Conservation (phyloP, 2,113 vertebrate genomes). For the Dasyornis broadbenti region DNA sequence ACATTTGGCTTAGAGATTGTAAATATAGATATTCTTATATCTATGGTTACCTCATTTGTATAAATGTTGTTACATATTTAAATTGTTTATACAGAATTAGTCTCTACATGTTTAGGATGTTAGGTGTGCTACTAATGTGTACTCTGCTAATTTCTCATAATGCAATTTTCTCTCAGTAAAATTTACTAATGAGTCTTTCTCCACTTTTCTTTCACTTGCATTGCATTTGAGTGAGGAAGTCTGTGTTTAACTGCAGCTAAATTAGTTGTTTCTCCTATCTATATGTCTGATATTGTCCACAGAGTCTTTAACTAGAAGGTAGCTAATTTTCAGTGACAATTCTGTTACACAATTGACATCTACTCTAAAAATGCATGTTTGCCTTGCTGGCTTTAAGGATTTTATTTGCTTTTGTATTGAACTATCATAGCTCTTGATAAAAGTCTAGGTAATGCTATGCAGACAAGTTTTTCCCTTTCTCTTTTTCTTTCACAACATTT, state of each 20-base stretch:
- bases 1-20: neutral
- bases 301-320: neutral
- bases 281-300: accelerated
- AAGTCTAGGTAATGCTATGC: neutral
- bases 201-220: neutral
- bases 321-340: neutral
- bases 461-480: neutral
- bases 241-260: neutral
- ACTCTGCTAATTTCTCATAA: neutral
- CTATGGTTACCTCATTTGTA: neutral
- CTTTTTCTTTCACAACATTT: neutral
- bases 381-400: neutral
- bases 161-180: neutral
- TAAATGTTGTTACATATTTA: neutral
- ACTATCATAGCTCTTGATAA: neutral
- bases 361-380: neutral
- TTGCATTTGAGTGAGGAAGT: neutral
- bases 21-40: neutral
- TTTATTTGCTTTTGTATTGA: neutral
- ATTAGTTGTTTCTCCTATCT: neutral
- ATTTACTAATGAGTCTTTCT: neutral
- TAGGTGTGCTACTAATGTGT: neutral
- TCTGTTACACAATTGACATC: neutral
- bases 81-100: neutral
- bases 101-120: neutral